phyloP scores from a whole-genome alignment of 2,888 invertebrate genomes.

The Drepanosiphum platanoidis region DNA sequence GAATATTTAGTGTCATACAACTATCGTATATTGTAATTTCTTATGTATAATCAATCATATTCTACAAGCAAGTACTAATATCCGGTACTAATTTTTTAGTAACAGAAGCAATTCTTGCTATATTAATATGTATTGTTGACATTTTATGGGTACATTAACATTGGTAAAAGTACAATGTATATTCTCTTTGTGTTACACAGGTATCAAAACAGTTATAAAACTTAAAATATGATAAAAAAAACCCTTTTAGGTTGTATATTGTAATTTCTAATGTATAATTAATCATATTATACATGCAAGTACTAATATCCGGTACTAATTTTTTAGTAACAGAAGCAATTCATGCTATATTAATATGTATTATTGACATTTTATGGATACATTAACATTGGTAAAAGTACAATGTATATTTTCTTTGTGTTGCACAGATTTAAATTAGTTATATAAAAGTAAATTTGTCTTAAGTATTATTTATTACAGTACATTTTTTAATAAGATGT shows the following conservation, averaged over 20 bases:
- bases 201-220: neutral
- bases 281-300: neutral
- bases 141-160: no score
- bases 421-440: neutral
- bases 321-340: conserved; percentile 3
- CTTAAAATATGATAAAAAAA: no score
- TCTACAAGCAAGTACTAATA: conserved; percentile 28
- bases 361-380: neutral
- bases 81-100: neutral
- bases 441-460: neutral
- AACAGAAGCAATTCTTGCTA: conserved; percentile 14
- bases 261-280: neutral
- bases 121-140: no score
- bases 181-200: no score
- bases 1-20: no score
- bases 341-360: neutral
- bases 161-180: no score
- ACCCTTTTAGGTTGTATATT: no score
- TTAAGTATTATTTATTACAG: neutral
- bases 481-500: no score
- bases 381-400: neutral
- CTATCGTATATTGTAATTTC: neutral
- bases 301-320: conserved; percentile 20
- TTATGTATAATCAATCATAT: neutral
- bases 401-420: neutral